Percentiles rank a stretch among this genome's conserved stretches.
These are phyloP conservation scores for Allobates femoralis DNA, from an alignment of 2,797 vertebrate species.

Conservation along the genomic window DNA sequence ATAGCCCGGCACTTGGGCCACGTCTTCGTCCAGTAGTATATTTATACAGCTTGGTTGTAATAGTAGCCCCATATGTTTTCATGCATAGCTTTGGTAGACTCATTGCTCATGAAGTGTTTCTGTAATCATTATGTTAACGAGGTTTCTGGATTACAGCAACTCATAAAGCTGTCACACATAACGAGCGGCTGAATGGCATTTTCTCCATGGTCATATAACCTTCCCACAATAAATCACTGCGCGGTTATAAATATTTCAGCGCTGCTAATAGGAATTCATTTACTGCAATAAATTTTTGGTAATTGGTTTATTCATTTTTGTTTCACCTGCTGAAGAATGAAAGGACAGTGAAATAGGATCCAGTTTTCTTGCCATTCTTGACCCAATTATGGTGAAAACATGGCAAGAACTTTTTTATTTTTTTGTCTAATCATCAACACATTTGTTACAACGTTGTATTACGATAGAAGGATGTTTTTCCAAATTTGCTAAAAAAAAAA, in stretches of 20 bases:
- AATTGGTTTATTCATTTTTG: slow-evolving; percentile 28
- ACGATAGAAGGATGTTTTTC: too few species aligned
- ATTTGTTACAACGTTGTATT: too few species aligned
- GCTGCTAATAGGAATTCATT: slow-evolving; percentile 18
- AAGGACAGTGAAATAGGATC: background rate
- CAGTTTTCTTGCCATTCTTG: too few species aligned
- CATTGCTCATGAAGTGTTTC: slow-evolving; percentile 29
- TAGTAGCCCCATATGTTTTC: slow-evolving; percentile 36
- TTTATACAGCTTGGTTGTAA: background rate
- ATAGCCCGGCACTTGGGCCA: background rate
- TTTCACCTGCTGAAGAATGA: background rate
- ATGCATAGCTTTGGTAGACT: background rate
- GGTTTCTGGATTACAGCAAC: slow-evolving; percentile 26
- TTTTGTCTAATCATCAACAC: too few species aligned
- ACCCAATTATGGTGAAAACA: too few species aligned
- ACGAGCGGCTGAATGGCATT: background rate
- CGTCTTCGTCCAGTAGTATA: background rate
- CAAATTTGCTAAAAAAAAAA: too few species aligned
- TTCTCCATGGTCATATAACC: slow-evolving; percentile 1
- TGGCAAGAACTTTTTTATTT: too few species aligned
- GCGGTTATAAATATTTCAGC: slow-evolving; percentile 42
- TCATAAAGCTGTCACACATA: slow-evolving; percentile 45
- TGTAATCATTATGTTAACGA: slow-evolving; percentile 43
- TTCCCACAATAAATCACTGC: slow-evolving; percentile 23
- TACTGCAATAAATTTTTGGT: background rate